Evolutionary conservation across 53 echinoderm and acorn worm species (phyloP).

Genomic region (Antedon mediterranea): DNA sequence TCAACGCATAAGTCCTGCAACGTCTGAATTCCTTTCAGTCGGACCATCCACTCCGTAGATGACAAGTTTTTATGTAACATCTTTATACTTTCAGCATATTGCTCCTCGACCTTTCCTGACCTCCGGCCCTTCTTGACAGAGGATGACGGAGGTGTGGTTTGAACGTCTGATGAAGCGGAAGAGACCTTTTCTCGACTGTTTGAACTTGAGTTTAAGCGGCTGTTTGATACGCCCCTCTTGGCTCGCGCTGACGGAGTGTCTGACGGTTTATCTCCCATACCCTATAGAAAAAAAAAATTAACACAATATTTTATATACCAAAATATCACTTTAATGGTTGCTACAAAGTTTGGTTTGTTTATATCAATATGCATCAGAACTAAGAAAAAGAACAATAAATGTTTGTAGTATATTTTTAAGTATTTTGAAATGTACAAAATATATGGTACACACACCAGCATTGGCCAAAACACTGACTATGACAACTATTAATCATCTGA

Average conservation of each 20-base stretch:
- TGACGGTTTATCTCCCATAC: constrained; percentile 47
- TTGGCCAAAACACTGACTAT: too few relatives aligned
- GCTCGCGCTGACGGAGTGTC: constrained; percentile 79
- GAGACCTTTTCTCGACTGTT: constrained; percentile 45
- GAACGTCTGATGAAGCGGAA: constrained; percentile 25
- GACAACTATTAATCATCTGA: too few relatives aligned
- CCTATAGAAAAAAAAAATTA: constrained; percentile 15
- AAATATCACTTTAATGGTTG: too few relatives aligned
- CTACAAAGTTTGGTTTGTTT: too few relatives aligned
- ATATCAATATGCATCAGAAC: too few relatives aligned
- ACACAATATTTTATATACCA: too few relatives aligned
- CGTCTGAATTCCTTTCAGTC: constrained; percentile 48
- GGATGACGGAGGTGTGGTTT: constrained; percentile 22
- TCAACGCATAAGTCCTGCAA: constrained; percentile 57
- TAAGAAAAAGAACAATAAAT: too few relatives aligned
- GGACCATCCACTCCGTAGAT: constrained; percentile 66
- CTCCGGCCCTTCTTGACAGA: constrained; percentile 38
- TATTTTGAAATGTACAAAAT: too few relatives aligned
- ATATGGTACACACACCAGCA: too few relatives aligned
- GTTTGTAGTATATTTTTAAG: too few relatives aligned
- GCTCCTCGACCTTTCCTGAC: constrained; percentile 13
- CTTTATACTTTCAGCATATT: constrained; percentile 48
- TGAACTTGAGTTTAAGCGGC: constrained; percentile 51
- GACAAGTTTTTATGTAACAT: constrained; percentile 49
- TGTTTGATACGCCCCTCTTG: constrained; percentile 57